Percentiles rank a stretch among this genome's conserved stretches.
These are phyloP conservation scores for Cephus rjabovi DNA, from an alignment of 2,888 invertebrate species.

Conservation along the genomic window DNA sequence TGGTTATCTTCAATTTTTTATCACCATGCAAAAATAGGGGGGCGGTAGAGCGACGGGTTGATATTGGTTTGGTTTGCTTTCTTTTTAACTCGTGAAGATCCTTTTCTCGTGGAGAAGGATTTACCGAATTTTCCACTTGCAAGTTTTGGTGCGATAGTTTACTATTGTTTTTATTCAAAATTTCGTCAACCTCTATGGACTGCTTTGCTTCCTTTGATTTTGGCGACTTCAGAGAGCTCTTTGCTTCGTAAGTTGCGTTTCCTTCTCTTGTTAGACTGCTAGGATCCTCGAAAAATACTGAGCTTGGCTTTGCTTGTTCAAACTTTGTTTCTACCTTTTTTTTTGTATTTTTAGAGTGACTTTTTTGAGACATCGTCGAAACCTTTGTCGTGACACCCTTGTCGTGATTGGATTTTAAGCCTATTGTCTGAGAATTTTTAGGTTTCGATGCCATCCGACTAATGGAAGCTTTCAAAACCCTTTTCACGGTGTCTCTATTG, in stretches of 20 bases:
- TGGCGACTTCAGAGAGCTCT: constrained; percentile 18
- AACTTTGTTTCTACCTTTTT: neutral
- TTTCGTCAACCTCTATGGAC: neutral
- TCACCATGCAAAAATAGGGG: neutral
- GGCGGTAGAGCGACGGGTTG: neutral
- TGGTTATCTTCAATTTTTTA: neutral
- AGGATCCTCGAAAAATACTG: neutral
- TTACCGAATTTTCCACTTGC: constrained; percentile 25
- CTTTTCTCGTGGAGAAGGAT: neutral
- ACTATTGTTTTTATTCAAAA: constrained; percentile 17
- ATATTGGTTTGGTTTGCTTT: neutral
- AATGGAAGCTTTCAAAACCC: neutral
- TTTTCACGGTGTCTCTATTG: constrained; percentile 15
- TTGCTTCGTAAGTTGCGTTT: constrained; percentile 27
- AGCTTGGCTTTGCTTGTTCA: neutral
- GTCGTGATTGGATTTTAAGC: neutral
- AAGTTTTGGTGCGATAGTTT: constrained; percentile 26
- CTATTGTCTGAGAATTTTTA: neutral
- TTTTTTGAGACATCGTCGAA: neutral
- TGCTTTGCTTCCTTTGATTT: neutral
- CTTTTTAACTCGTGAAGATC: neutral
- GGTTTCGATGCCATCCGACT: neutral
- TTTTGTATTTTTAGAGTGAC: neutral
- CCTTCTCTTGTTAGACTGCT: neutral
- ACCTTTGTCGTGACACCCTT: neutral